A percentile compares a stretch with the other conserved stretches of the same genome.
phyloP scores from a whole-genome alignment of 1,140 invertebrate genomes.

The Physella acuta region DNA sequence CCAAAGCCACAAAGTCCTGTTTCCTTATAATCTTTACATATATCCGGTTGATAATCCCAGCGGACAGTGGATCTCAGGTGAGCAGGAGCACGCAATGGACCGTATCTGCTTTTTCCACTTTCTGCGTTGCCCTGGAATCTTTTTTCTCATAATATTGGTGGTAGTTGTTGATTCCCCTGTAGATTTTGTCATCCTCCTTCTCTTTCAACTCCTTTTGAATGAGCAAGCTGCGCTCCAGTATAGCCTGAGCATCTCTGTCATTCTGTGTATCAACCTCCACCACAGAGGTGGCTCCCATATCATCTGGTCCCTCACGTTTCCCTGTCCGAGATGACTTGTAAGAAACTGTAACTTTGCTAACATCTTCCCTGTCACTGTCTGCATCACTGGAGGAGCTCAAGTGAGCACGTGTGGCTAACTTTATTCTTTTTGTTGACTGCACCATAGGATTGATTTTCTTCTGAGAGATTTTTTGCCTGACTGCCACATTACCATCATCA shows the following conservation, averaged over 20 bases:
- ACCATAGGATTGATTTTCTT: constrained; percentile 54
- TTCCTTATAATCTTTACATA: constrained; percentile 99
- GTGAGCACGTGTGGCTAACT: constrained; percentile 16
- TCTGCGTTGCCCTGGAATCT: constrained; percentile 74
- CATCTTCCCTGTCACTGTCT: constrained; percentile 32
- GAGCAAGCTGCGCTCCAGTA: constrained; percentile 88
- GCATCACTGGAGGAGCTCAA: constrained; percentile 38
- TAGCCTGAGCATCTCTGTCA: constrained; percentile 88
- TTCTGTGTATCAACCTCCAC: constrained; percentile 90
- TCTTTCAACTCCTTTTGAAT: constrained; percentile 88
- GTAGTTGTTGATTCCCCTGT: constrained; percentile 94
- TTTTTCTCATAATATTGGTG: constrained; percentile 89
- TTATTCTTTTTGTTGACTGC: constrained; percentile 52
- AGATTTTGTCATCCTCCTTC: constrained; percentile 93
- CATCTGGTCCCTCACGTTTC: constrained; percentile 69
- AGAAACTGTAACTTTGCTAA: constrained; percentile 32
- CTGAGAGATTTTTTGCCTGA: constrained; percentile 49
- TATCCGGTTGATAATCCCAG: constrained; percentile 99
- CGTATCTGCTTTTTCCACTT: constrained; percentile 75
- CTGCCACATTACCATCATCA: constrained; percentile 59
- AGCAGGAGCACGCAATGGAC: constrained; percentile 92
- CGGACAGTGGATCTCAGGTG: constrained; percentile 91
- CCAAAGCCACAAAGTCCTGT: constrained; percentile 99
- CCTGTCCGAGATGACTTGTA: constrained; percentile 46
- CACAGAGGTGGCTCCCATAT: constrained; percentile 84